phyloP scores from a whole-genome alignment of 2,888 invertebrate genomes.

The Phrixothrix hirtus region DNA sequence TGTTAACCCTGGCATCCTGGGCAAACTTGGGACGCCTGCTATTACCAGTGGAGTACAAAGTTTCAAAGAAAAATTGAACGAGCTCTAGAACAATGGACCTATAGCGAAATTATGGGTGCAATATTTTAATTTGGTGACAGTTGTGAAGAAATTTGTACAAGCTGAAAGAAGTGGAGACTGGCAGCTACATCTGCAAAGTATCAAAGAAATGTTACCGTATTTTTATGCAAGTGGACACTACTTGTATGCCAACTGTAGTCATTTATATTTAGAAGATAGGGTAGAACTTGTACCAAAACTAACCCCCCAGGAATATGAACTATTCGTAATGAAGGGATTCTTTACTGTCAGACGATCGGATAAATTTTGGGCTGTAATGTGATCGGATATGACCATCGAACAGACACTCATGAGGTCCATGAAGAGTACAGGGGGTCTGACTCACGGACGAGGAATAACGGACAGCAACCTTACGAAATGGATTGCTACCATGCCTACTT shows the following conservation, averaged over 20 bases:
- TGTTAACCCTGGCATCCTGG: too few relatives aligned
- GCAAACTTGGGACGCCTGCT: too few relatives aligned
- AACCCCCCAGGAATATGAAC: not conserved
- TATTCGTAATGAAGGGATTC: not conserved
- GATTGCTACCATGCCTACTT: conserved; percentile 28
- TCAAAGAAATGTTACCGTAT: conserved; percentile 1
- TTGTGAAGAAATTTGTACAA: conserved; percentile 1
- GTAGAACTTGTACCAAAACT: not conserved
- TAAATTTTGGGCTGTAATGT: not conserved
- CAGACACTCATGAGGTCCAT: too few relatives aligned
- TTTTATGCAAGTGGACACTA: conserved; percentile 2
- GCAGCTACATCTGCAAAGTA: conserved; percentile 2
- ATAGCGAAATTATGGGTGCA: conserved; percentile 2
- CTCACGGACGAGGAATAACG: conserved; percentile 26
- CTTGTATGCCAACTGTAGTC: not conserved
- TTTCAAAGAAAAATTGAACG: too few relatives aligned
- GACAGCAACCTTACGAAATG: conserved; percentile 30
- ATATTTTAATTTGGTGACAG: not conserved
- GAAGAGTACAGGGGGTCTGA: too few relatives aligned
- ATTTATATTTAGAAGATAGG: not conserved
- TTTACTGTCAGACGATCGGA: not conserved
- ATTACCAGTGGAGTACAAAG: too few relatives aligned
- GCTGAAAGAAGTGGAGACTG: not conserved
- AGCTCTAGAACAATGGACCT: conserved; percentile 1
- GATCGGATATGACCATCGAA: too few relatives aligned